A percentile compares a stretch with the other conserved stretches of the same genome.
Evolutionary conservation across 2,888 invertebrate species (phyloP).

Genomic region (Lycia hirtaria): DNA sequence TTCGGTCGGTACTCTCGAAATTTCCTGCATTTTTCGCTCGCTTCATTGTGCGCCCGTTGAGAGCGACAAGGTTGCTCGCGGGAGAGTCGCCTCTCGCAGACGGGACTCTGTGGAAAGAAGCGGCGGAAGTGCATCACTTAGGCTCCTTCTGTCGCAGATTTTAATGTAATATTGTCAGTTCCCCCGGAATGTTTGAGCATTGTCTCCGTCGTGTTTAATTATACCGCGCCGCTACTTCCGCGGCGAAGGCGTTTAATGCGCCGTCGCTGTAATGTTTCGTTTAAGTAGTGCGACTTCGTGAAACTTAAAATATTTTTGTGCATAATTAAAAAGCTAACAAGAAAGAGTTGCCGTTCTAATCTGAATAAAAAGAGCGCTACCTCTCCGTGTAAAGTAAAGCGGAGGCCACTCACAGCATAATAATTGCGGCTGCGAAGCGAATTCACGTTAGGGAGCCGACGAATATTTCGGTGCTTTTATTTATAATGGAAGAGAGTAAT

Average conservation of each 20-base stretch:
- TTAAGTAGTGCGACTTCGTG: constrained; percentile 44
- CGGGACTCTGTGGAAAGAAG: constrained; percentile 45
- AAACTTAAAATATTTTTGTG: constrained; percentile 46
- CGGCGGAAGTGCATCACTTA: constrained; percentile 61
- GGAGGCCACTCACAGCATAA: constrained; percentile 14
- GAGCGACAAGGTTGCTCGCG: constrained; percentile 40
- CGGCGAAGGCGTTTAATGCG: constrained; percentile 48
- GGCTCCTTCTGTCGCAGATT: constrained; percentile 53
- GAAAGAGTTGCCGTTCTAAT: constrained; percentile 20
- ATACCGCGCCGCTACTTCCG: constrained; percentile 35
- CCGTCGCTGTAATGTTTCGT: constrained; percentile 44
- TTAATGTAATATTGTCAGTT: constrained; percentile 60
- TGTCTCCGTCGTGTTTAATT: constrained; percentile 53
- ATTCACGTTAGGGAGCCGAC: constrained; percentile 15
- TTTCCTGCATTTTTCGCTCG: constrained; percentile 53
- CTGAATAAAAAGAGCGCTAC: constrained; percentile 24
- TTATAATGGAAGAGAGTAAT: constrained; percentile 19
- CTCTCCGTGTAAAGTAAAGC: constrained; percentile 7
- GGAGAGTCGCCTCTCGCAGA: constrained; percentile 32
- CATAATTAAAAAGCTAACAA: constrained; percentile 36
- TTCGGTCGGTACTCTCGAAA: constrained; percentile 48
- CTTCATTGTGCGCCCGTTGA: constrained; percentile 48
- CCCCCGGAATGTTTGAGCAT: constrained; percentile 53
- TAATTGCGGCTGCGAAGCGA: constrained; percentile 14
- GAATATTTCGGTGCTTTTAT: constrained; percentile 20